Evolutionary conservation across 2,888 invertebrate genomes (phyloP), one percentile per base, ranked within the genome.

Genomic region (Boloria euphrosyne): DNA sequence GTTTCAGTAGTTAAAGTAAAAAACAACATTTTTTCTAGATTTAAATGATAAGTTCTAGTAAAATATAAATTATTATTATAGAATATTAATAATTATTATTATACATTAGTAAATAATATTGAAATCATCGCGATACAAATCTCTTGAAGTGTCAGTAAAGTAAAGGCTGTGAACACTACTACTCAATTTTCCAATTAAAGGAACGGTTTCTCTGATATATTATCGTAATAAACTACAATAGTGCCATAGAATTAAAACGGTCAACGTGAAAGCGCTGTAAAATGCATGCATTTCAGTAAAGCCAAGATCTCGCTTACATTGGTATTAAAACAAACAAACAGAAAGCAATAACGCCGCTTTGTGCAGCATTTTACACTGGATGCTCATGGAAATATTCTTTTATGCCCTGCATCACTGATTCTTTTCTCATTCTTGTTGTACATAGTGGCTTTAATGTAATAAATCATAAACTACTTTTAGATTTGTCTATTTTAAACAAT

Each of bases 291-390:
- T 72, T 70, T 71, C 68, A 73, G 69, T 66, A 69, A 71, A 72
- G 54, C 68, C 72, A 70, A 70, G 72, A 73, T 73, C 66, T 66
- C 71, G 71, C 71, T 71, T 70, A 68, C 68, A 67, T 70, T 76
- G 73, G 75, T 77, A 78, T 79, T 78, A 78, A 77, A 78, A 77
- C 76, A 75, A 77, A 77, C 78, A 59, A 59, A 64, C 57, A 78
- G 75, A 69, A 73, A 70, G 77, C 76, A 77, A 77, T 76, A 78
- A 74, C 78, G 72, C 73, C 68, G 73, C 70, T 73, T 73, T 72
- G 72, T 72, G 72, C 67, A 52, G 52, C 68, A 70, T 73, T 71
- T 73, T 71, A 71, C 67, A 65, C 59, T 65, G 61, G 66, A 65
- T 70, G 71, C 69, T 60, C 69, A 54, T 58, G 66, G 68, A 71